A percentile compares a stretch with the other conserved stretches of the same genome.
phyloP scores from a whole-genome alignment of 2,113 vertebrate genomes.

The Naja naja region DNA sequence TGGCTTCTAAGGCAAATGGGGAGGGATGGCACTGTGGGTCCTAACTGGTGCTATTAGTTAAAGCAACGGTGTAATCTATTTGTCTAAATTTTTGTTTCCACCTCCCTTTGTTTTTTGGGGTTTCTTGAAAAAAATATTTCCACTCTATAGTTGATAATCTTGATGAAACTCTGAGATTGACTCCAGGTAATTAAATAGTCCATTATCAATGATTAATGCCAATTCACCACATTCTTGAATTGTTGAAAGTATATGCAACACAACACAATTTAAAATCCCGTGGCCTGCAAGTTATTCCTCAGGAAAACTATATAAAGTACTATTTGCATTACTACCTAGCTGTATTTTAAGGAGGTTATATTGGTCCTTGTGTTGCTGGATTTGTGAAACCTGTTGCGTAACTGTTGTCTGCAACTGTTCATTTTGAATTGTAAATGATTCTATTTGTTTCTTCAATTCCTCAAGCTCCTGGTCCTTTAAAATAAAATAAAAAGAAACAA shows the following conservation, averaged over 20 bases:
- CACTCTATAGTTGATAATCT: neutral
- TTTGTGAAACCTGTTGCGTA: slow-evolving; percentile 88
- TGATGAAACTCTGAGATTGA: neutral
- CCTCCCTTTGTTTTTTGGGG: neutral
- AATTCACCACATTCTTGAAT: neutral
- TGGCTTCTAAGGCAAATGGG: neutral
- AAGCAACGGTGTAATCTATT: neutral
- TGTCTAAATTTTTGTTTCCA: neutral
- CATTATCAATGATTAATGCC: neutral
- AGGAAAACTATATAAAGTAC: too few relatives aligned
- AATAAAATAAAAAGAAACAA: slow-evolving; percentile 9
- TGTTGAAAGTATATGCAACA: neutral
- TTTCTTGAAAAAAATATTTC: neutral
- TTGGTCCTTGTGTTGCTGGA: slow-evolving; percentile 97
- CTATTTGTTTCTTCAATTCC: slow-evolving; percentile 85
- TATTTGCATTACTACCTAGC: slow-evolving; percentile 72
- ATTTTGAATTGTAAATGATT: slow-evolving; percentile 77
- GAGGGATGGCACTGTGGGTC: neutral
- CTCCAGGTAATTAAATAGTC: neutral
- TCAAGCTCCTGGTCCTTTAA: slow-evolving; percentile 88
- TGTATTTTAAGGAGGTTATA: slow-evolving; percentile 97
- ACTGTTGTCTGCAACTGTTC: slow-evolving; percentile 85
- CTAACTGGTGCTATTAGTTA: neutral
- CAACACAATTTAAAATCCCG: neutral
- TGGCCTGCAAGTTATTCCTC: neutral